A percentile compares a stretch with the other conserved stretches of the same genome.
Evolutionary conservation across 2,888 invertebrate genomes (phyloP).

Genomic region (Scaptomyza polygonia): DNA sequence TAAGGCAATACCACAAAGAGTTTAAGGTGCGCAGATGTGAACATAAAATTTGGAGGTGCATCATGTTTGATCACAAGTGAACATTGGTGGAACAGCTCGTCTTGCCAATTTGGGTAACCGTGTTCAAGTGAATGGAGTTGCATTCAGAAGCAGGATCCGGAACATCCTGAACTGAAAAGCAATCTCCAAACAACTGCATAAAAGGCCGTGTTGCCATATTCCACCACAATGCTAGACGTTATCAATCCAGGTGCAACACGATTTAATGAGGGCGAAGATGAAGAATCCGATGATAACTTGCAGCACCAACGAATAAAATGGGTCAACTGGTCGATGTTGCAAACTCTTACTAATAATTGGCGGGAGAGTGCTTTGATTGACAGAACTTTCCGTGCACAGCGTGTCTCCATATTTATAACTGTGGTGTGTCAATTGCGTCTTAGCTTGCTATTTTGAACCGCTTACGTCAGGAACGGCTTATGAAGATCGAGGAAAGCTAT

Average conservation of each 20-base stretch:
- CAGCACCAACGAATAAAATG: slow-evolving; percentile 22
- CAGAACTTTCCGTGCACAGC: too few species aligned
- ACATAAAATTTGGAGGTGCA: too few species aligned
- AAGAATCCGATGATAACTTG: not conserved
- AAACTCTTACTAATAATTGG: slow-evolving; percentile 47
- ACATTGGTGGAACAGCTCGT: not conserved
- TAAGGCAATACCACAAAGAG: slow-evolving; percentile 1
- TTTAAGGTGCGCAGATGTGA: slow-evolving; percentile 58
- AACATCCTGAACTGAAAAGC: slow-evolving; percentile 26
- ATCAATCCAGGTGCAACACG: slow-evolving; percentile 44
- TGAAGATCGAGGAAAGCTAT: not conserved
- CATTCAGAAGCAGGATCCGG: slow-evolving; percentile 55
- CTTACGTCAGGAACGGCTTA: slow-evolving; percentile 5
- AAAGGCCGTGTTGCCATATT: slow-evolving; percentile 42
- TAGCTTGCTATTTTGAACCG: slow-evolving; percentile 14
- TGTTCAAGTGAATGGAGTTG: too few species aligned
- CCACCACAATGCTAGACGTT: slow-evolving; percentile 58
- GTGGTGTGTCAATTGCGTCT: too few species aligned
- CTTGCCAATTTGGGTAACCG: not conserved
- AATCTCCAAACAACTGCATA: slow-evolving; percentile 41
- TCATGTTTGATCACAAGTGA: too few species aligned
- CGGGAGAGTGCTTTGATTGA: too few species aligned
- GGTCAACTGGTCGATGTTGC: slow-evolving; percentile 60
- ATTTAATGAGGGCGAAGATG: slow-evolving; percentile 32
- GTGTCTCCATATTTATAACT: too few species aligned